Evolutionary conservation across 2,797 vertebrate genomes (phyloP), one percentile per base, ranked within the genome.

Genomic region (Gila robusta): DNA sequence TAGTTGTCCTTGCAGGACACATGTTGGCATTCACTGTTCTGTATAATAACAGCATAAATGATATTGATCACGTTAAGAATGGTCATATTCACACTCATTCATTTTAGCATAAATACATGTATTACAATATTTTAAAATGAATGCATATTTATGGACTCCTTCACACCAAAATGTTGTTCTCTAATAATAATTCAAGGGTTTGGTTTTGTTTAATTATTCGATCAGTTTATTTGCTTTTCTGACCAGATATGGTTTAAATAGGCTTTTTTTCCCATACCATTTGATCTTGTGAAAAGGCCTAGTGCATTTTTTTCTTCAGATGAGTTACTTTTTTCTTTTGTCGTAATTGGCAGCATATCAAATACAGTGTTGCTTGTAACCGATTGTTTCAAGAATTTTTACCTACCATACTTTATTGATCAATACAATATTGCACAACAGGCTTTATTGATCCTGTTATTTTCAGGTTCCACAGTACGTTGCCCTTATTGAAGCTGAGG

Each of bases 401-500:
- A 32, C n/a, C 35, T 64, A 39, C 14, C 62, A 2, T 49, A 23
- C 21, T 49, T 66, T 66, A 19, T 66, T 66, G 64, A 17, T 32
- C 16, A 2, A 32, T 32, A 32, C 64, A 7, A 32, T 66, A 66
- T 66, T 35, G 79, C 62, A 80, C 32, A 59, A 41, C 79, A 37
- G 28, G 79, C 41, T 41, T 56, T 77, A 35, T 56, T n/a, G 41
- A 79, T 41, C n/a, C n/a, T 73, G 52, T 64, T 79, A 62, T 39
- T 66, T 41, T 80, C 21, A 54, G 62, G 17, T 81, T 78, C 10
- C 54, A 35, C 26, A 28, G 23, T 39, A 37, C 32, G 23, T 35
- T 77, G 74, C 56, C 49, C 35, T 56, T 80, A 69, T 69, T 52
- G 69, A 69, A 81, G 79, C 62, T 37, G 64, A 81, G 62, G 44